A percentile compares a stretch with the other conserved stretches of the same genome.
Conservation (phyloP, 2,113 vertebrate genomes). For the Hydropotes inermis region DNA sequence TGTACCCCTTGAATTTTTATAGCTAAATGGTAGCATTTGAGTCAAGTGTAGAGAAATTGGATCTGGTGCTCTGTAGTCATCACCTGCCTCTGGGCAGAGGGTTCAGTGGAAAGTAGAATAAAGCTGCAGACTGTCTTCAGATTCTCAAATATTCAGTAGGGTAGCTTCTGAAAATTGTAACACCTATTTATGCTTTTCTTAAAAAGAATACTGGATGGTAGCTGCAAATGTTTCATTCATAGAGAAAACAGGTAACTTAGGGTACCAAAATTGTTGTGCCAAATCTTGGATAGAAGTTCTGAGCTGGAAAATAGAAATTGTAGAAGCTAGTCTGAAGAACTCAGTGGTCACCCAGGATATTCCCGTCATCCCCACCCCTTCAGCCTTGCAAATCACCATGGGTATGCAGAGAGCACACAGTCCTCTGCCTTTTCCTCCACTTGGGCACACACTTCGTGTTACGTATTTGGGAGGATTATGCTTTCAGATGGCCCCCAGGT, state of each 20-base stretch:
- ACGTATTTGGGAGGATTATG: not conserved
- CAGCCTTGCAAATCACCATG: not conserved
- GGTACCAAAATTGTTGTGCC: not conserved
- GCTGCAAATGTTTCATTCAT: not conserved
- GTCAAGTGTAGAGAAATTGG: not conserved
- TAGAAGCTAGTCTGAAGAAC: not conserved
- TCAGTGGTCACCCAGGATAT: not conserved
- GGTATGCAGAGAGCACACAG: too few relatives aligned
- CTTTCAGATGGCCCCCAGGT: not conserved
- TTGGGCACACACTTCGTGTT: not conserved
- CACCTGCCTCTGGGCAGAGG: not conserved
- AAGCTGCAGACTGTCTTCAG: not conserved
- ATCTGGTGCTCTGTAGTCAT: not conserved
- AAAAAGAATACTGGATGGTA: not conserved
- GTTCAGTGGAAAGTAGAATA: not conserved
- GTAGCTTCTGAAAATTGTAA: not conserved
- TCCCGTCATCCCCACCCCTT: fast-evolving
- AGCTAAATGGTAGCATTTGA: not conserved
- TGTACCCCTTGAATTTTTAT: not conserved
- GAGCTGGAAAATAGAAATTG: not conserved
- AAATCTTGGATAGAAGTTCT: not conserved
- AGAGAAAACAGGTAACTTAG: not conserved
- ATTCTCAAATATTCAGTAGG: not conserved
- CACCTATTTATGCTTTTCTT: not conserved
- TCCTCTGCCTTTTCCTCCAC: not conserved